A percentile compares a stretch with the other conserved stretches of the same genome.
phyloP scores from a whole-genome alignment of 2,888 invertebrate species.

The Epirrhoe alternata region DNA sequence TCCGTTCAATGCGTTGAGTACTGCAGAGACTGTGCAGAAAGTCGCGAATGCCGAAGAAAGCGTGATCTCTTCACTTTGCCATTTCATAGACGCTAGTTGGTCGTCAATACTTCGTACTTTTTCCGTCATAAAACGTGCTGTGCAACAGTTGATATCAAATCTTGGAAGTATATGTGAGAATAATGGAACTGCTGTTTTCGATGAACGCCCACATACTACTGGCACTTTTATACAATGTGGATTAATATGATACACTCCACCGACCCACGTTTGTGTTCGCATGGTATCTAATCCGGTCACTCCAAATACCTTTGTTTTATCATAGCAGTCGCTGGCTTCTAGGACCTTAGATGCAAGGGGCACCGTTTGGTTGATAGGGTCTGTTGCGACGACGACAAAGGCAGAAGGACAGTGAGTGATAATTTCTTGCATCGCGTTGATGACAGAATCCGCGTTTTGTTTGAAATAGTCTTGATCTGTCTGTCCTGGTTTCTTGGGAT shows the following conservation, averaged over 20 bases:
- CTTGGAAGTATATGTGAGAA: conserved; percentile 29
- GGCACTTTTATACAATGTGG: conserved; percentile 29
- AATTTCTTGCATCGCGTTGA: conserved; percentile 27
- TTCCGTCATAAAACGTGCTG: conserved; percentile 22
- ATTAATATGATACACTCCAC: conserved; percentile 21
- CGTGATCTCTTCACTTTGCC: conserved; percentile 18
- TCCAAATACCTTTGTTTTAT: conserved; percentile 30
- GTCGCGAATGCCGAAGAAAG: conserved; percentile 33
- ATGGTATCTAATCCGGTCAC: conserved; percentile 31
- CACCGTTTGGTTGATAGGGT: conserved; percentile 34
- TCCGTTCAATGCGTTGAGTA: conserved; percentile 35
- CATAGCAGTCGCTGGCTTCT: conserved; percentile 16
- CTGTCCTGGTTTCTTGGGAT: conserved; percentile 23
- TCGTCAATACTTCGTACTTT: conserved; percentile 21
- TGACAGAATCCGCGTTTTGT: conserved; percentile 32
- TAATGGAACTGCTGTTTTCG: conserved; percentile 34
- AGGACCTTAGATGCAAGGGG: conserved; percentile 35
- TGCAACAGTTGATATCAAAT: conserved; percentile 17
- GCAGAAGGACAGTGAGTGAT: conserved; percentile 30
- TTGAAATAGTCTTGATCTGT: conserved; percentile 30
- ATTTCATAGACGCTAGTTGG: conserved; percentile 18
- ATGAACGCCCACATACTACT: conserved; percentile 37
- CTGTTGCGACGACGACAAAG: conserved; percentile 33
- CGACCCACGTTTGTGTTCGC: conserved; percentile 33
- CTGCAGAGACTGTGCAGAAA: conserved; percentile 42